Evolutionary conservation across 1,140 invertebrate genomes (phyloP).

Genomic region (Aphaenogaster ashmeadi): DNA sequence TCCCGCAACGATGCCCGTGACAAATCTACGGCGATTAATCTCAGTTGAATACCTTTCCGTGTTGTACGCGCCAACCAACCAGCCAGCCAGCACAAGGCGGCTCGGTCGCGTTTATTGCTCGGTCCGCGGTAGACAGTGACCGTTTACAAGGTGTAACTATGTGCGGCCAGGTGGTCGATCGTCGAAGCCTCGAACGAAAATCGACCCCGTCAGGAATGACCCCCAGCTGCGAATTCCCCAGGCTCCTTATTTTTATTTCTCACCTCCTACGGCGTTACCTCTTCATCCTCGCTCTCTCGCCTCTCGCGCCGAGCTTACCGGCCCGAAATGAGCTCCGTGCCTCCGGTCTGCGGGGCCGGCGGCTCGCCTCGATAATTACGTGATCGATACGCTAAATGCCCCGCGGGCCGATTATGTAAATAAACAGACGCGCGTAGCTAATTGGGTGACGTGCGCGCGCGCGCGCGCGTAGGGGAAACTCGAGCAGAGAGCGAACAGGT

Average conservation of each 20-base stretch:
- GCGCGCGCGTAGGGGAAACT: not conserved
- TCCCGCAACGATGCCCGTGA: constrained; percentile 78
- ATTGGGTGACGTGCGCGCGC: constrained; percentile 58
- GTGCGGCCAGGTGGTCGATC: constrained; percentile 80
- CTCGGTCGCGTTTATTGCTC: constrained; percentile 71
- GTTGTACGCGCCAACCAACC: constrained; percentile 35
- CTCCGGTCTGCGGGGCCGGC: constrained; percentile 36
- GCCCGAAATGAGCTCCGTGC: constrained; percentile 3
- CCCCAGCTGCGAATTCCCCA: constrained; percentile 79
- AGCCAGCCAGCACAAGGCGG: constrained; percentile 22
- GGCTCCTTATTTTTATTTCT: constrained; percentile 79
- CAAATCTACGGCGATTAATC: constrained; percentile 81
- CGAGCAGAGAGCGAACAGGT: constrained; percentile 1
- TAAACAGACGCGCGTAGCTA: constrained; percentile 70
- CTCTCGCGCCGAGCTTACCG: not conserved
- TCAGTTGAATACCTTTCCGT: constrained; percentile 66
- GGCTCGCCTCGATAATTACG: constrained; percentile 72
- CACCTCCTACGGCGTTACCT: constrained; percentile 83
- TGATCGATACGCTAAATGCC: constrained; percentile 79
- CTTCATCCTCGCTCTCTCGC: constrained; percentile 78
- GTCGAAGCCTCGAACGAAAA: constrained; percentile 70
- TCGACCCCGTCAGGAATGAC: constrained; percentile 75
- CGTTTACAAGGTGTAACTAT: constrained; percentile 78
- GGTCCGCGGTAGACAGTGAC: constrained; percentile 68
- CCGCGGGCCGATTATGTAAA: constrained; percentile 72